Conservation (phyloP, 2,113 vertebrate species). For the Illadopsis cleaveri region DNA sequence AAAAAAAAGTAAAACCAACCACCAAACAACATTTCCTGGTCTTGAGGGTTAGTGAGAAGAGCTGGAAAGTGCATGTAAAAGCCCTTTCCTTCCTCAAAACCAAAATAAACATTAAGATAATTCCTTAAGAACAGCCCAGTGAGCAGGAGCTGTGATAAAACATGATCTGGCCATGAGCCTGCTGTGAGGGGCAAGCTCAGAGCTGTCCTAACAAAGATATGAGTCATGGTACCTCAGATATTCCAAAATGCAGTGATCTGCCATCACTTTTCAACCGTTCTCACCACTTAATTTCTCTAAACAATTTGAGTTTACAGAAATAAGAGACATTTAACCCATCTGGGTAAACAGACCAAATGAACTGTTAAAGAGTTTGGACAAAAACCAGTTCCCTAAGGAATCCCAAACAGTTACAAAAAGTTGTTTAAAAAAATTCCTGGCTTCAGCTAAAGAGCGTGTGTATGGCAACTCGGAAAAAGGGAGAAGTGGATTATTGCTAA, state of each 20-base stretch:
- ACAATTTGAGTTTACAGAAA: background rate
- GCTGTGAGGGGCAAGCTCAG: background rate
- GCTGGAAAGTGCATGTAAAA: background rate
- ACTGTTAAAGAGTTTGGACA: background rate
- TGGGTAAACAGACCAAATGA: background rate
- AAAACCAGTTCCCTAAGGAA: background rate
- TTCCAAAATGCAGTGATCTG: background rate
- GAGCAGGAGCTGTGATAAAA: background rate
- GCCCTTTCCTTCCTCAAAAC: background rate
- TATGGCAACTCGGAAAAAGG: background rate
- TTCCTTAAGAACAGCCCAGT: background rate
- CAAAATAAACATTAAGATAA: background rate
- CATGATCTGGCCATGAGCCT: background rate
- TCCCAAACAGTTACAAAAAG: background rate
- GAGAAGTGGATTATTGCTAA: background rate
- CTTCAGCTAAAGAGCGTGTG: background rate
- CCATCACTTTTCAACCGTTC: background rate
- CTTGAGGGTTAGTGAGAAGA: background rate
- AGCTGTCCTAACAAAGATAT: background rate
- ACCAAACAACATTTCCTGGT: background rate
- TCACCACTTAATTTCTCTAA: background rate
- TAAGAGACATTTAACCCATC: background rate
- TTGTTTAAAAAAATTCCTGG: background rate
- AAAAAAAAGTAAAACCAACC: accelerated
- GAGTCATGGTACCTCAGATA: background rate